These are phyloP conservation scores for Protaetia brevitarsis DNA, from an alignment of 1,140 invertebrate species.

Conservation along the genomic window DNA sequence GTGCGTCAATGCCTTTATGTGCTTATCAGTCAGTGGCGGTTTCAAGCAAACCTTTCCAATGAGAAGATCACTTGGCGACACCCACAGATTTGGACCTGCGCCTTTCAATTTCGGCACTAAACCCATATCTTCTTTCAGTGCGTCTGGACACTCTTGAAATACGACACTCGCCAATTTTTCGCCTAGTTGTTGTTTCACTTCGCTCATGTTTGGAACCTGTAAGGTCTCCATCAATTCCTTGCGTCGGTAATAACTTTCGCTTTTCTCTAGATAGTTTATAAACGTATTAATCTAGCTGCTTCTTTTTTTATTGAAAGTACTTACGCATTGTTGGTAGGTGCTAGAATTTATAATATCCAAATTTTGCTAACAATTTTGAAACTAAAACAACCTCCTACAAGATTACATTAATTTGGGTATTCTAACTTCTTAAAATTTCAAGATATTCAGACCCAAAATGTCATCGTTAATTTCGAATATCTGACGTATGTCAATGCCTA, in stretches of 20 bases:
- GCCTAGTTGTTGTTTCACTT: slow-evolving; percentile 31
- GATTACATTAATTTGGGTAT: not conserved
- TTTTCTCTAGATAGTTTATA: slow-evolving; percentile 26
- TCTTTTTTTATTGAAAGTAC: no score
- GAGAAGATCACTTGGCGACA: slow-evolving; percentile 45
- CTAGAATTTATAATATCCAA: not conserved
- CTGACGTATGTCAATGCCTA: no score
- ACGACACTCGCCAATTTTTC: slow-evolving; percentile 36
- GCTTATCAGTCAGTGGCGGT: slow-evolving; percentile 41
- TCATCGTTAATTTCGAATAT: no score
- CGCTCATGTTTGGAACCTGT: slow-evolving; percentile 25
- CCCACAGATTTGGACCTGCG: slow-evolving; percentile 41
- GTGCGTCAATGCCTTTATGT: slow-evolving; percentile 48
- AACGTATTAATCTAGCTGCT: no score
- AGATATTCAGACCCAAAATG: not conserved
- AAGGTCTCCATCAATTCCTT: slow-evolving; percentile 21
- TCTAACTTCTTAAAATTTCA: not conserved
- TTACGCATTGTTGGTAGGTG: not conserved
- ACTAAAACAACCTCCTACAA: not conserved
- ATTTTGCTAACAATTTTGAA: not conserved
- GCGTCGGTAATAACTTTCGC: slow-evolving; percentile 26
- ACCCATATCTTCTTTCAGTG: slow-evolving; percentile 37
- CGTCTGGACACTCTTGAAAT: slow-evolving; percentile 37
- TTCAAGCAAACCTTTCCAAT: slow-evolving; percentile 43
- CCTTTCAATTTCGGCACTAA: slow-evolving; percentile 39